Evolutionary conservation across 2,888 invertebrate genomes (phyloP).

Genomic region (Lochmaea capreae): DNA sequence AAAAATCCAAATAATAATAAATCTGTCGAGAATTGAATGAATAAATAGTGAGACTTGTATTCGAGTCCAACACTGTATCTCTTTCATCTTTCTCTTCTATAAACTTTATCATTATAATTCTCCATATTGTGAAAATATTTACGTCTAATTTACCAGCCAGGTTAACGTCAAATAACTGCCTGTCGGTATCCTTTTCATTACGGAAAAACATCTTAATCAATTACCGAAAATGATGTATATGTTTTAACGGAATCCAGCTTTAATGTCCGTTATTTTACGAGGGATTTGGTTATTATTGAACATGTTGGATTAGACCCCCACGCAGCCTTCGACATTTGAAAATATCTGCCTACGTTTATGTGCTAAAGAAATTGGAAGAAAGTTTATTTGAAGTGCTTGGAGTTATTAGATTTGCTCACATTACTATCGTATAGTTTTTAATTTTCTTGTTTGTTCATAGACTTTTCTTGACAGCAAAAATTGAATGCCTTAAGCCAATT

Average conservation of each 20-base stretch:
- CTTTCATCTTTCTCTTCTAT: constrained; percentile 3
- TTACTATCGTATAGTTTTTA: no score
- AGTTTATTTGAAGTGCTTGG: no score
- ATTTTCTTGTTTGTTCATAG: no score
- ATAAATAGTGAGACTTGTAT: no score
- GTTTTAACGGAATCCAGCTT: constrained; percentile 16
- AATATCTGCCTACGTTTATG: no score
- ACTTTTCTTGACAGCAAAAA: no score
- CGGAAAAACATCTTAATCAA: constrained; percentile 30
- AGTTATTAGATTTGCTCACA: no score
- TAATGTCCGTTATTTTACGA: constrained; percentile 10
- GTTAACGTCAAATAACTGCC: constrained; percentile 30
- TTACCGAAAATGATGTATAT: constrained; percentile 33
- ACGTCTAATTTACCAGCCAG: constrained; percentile 32
- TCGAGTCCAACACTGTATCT: neutral
- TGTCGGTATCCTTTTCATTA: constrained; percentile 33
- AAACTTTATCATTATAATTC: constrained; percentile 30
- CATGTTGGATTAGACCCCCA: neutral
- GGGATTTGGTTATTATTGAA: neutral
- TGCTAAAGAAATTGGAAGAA: no score
- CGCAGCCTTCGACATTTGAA: neutral
- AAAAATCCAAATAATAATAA: no score
- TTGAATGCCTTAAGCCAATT: no score
- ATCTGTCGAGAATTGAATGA: no score
- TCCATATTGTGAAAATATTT: constrained; percentile 33